These are phyloP conservation scores for Atta texana DNA, from an alignment of 1,140 invertebrate species.

Conservation along the genomic window DNA sequence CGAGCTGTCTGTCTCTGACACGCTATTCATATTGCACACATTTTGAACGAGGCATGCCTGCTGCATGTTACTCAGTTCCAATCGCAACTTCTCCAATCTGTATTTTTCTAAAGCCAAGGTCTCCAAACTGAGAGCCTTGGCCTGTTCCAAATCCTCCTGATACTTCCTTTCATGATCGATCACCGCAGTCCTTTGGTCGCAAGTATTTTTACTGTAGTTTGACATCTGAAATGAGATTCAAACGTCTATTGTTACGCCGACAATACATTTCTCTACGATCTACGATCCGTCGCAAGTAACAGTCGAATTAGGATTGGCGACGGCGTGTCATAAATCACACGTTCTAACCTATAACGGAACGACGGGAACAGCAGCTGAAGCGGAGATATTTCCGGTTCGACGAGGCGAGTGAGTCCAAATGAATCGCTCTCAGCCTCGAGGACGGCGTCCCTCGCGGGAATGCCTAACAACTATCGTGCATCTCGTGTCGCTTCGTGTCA, in stretches of 20 bases:
- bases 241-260: background rate
- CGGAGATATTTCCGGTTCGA: background rate
- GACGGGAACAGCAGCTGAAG: background rate
- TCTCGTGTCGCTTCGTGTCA: background rate
- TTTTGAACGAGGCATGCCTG: conserved; percentile 71
- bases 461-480: background rate
- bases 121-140: conserved; percentile 94
- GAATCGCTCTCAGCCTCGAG: background rate
- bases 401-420: background rate
- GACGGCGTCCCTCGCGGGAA: background rate
- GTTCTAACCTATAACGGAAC: conserved; percentile 60
- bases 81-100: conserved; percentile 88
- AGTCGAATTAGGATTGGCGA: background rate
- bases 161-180: conserved; percentile 93
- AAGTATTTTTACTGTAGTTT: conserved; percentile 81
- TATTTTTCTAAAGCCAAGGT: conserved; percentile 93
- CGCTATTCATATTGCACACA: conserved; percentile 72
- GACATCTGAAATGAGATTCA: conserved; percentile 83
- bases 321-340: background rate
- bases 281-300: background rate
- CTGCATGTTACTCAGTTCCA: conserved; percentile 73
- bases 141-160: conserved; percentile 94
- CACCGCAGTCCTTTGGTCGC: conserved; percentile 79
- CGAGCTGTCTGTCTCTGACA: conserved; percentile 76
- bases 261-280: background rate